These are phyloP conservation scores for Falco novaeseelandiae DNA, from an alignment of 2,797 vertebrate species.

Conservation along the genomic window DNA sequence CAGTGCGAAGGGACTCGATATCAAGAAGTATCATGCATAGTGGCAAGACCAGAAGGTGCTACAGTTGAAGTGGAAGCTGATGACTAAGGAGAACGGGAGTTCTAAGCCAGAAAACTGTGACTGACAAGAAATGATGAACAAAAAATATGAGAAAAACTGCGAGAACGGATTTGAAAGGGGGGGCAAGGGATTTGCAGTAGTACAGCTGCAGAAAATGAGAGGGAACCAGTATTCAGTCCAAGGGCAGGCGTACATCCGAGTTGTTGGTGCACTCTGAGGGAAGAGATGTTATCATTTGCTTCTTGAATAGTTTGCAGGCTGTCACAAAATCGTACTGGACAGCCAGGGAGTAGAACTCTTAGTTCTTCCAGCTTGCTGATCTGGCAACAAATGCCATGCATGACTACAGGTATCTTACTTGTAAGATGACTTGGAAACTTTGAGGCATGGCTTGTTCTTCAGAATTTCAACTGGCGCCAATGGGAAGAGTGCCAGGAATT, in stretches of 20 bases:
- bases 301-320: background rate
- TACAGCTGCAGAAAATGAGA: background rate
- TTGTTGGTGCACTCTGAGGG: background rate
- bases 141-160: background rate
- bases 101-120: background rate
- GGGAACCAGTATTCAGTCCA: background rate
- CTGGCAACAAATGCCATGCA: background rate
- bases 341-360: background rate
- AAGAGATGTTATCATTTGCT: background rate
- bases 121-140: background rate
- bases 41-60: background rate
- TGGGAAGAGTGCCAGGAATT: background rate
- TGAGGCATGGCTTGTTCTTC: background rate
- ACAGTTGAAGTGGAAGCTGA: background rate
- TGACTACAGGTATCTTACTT: background rate
- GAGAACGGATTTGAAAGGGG: background rate
- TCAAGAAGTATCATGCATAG: background rate
- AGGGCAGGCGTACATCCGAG: accelerated
- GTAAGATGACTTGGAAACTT: slow-evolving; percentile 2
- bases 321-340: background rate
- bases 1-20: accelerated
- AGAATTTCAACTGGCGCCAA: background rate
- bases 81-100: background rate
- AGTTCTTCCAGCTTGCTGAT: background rate
- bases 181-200: accelerated